Evolutionary conservation across 2,888 invertebrate genomes (phyloP).

Genomic region (Synergus gifuensis): DNA sequence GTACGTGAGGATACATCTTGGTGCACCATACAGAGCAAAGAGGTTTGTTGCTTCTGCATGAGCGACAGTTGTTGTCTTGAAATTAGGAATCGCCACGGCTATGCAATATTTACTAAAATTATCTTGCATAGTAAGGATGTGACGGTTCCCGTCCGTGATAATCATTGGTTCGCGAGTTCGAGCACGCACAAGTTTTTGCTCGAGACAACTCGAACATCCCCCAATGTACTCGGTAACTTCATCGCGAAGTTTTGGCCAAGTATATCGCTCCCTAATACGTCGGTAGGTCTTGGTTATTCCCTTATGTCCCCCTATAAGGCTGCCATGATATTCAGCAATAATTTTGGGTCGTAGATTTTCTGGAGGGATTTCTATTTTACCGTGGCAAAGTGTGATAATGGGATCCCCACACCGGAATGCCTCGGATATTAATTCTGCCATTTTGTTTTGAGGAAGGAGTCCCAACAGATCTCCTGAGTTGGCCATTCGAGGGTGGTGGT

Average conservation of each 20-base stretch:
- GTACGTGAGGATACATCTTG: slow-evolving; percentile 11
- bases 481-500: too few species aligned
- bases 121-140: background rate
- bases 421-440: background rate
- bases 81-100: background rate
- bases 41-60: background rate
- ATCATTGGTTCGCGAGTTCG: background rate
- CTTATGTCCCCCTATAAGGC: too few species aligned
- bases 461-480: too few species aligned
- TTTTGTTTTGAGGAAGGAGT: background rate
- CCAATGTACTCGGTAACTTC: background rate
- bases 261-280: background rate
- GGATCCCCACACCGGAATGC: background rate
- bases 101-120: slow-evolving; percentile 16
- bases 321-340: too few species aligned
- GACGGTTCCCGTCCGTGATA: background rate
- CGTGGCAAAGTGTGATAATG: background rate
- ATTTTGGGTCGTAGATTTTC: too few species aligned
- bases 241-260: background rate
- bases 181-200: too few species aligned
- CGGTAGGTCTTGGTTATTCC: background rate
- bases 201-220: background rate
- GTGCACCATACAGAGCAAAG: slow-evolving; percentile 19
- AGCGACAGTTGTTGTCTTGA: too few species aligned
- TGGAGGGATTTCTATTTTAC: background rate